Evolutionary conservation across 2,797 vertebrate species (phyloP), one percentile per base, ranked within the genome.

Genomic region (Synaphobranchus kaupii): DNA sequence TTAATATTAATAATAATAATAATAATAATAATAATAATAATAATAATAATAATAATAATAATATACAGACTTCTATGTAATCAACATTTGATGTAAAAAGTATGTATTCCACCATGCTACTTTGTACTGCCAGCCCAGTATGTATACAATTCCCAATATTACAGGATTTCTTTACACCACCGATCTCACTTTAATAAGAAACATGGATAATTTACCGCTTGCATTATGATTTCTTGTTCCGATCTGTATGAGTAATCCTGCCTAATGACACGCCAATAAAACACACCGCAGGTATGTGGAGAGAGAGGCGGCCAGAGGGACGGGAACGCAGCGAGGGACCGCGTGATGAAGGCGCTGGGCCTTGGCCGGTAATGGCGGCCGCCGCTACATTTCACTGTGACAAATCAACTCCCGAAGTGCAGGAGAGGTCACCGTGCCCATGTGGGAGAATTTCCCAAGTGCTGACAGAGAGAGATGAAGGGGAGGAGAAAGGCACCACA

Each of bases 381-480:
- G 10, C 9, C 25, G 12, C 28, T 8, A 56, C 52, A 56, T 54
- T 56, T 56, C 81, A 22, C 52, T 31, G 28, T 6, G 20, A 76
- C 22, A 28, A 78, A 58, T 31, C 39, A 80, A 80, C 76, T 48
- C 6, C 22, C 4, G 31, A 50, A 25, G 44, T 5, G 52, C 54
- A 20, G 39, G 52, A 66, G 84, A 87, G 86, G 86, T 84, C 86
- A 87, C 63, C 68, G 73, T 80, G 52, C 73, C 56, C 44, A 84
- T 17, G 15, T 31, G 20, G 28, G 68, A 20, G 52, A 87, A 48
- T 87, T 39, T 56, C 73, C 66, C 52, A 47, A 71, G 80, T n/a
- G 60, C 34, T 20, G 31, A 48, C 58, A 10, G 28, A 22, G 28
- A 66, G 86, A 68, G n/a, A 52, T 52, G 60, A 47, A 56, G 81